Percentiles rank a stretch among this genome's conserved stretches.
phyloP scores from a whole-genome alignment of 2,113 vertebrate species.

The Oryzias woworae region DNA sequence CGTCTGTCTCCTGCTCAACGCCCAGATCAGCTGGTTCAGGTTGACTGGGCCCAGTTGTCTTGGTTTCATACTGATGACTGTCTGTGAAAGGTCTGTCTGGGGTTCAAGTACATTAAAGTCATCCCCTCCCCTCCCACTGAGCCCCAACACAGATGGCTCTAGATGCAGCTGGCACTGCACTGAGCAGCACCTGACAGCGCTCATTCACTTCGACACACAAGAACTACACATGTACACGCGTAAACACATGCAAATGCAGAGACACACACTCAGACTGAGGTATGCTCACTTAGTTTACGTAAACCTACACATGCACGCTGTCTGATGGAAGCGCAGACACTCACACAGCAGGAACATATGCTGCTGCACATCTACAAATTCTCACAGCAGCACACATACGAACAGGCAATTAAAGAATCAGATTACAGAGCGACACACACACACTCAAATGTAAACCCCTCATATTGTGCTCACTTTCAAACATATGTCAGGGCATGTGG shows the following conservation, averaged over 20 bases:
- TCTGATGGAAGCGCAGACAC: slow-evolving; percentile 35
- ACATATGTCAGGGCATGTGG: slow-evolving; percentile 67
- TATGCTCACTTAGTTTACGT: slow-evolving; percentile 52
- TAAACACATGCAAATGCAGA: slow-evolving; percentile 34
- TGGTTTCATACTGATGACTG: slow-evolving; percentile 67
- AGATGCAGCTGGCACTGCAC: slow-evolving; percentile 76
- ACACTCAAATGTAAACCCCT: slow-evolving; percentile 55
- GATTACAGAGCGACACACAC: slow-evolving; percentile 55
- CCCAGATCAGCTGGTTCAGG: slow-evolving; percentile 74
- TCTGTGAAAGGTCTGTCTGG: slow-evolving; percentile 74
- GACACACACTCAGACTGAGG: slow-evolving; percentile 32
- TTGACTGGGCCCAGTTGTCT: slow-evolving; percentile 71
- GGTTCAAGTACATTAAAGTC: slow-evolving; percentile 75
- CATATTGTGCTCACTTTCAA: slow-evolving; percentile 66
- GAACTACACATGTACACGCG: slow-evolving; percentile 36
- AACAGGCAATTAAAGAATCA: slow-evolving; percentile 71
- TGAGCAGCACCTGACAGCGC: slow-evolving; percentile 74
- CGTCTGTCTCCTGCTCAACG: slow-evolving; percentile 76
- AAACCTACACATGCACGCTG: slow-evolving; percentile 13
- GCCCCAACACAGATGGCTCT: slow-evolving; percentile 77
- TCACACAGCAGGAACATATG: slow-evolving; percentile 75
- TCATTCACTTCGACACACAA: slow-evolving; percentile 61
- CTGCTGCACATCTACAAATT: slow-evolving; percentile 67
- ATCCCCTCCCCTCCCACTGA: slow-evolving; percentile 65
- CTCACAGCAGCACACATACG: slow-evolving; percentile 63